Conservation (phyloP, 2,888 invertebrate genomes). For the Macrosiphum euphorbiae region DNA sequence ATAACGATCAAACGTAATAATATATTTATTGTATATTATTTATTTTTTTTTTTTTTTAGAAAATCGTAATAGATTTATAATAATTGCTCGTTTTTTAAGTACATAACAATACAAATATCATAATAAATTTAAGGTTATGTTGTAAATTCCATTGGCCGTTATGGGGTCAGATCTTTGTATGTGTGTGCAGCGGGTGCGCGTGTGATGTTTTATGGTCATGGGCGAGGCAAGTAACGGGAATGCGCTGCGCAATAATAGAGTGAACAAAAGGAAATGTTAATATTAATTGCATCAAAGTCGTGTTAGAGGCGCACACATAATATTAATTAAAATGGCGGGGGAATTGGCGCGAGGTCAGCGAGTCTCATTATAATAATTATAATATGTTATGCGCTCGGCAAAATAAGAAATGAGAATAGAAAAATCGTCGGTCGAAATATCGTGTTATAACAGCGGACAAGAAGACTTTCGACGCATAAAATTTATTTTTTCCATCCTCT, state of each 20-base stretch:
- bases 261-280: not conserved
- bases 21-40: not conserved
- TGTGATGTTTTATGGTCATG: not conserved
- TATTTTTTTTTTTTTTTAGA: not conserved
- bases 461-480: not conserved
- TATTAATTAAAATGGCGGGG: not conserved
- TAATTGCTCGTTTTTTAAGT: not conserved
- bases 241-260: not conserved
- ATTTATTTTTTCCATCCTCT: not conserved
- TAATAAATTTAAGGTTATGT: not conserved
- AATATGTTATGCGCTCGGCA: not conserved
- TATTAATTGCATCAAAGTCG: not conserved
- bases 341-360: slow-evolving; percentile 57
- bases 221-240: not conserved
- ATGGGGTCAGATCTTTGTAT: not conserved
- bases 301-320: too few relatives aligned
- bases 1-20: not conserved
- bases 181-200: not conserved
- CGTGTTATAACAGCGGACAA: too few relatives aligned
- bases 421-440: not conserved
- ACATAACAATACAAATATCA: not conserved
- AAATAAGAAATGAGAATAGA: not conserved
- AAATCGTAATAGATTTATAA: not conserved
- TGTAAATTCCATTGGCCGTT: not conserved
- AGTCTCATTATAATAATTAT: not conserved